phyloP scores from a whole-genome alignment of 2,888 invertebrate genomes.

The Melieria crassipennis region DNA sequence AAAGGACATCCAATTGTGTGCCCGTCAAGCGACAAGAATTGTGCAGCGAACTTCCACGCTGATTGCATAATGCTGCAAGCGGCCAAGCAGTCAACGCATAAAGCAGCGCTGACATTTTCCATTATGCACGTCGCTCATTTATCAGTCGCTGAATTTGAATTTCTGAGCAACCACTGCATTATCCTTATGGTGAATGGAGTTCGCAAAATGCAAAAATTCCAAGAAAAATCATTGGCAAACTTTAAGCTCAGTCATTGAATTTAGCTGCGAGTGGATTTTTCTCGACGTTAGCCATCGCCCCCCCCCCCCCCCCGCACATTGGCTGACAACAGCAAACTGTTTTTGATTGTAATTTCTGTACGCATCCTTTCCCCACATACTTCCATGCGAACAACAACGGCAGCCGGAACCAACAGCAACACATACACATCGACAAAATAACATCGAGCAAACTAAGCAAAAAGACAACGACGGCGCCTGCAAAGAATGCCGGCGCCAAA shows the following conservation, averaged over 20 bases:
- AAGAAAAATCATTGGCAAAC: background rate
- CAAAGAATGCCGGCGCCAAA: slow-evolving; percentile 54
- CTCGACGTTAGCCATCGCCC: background rate
- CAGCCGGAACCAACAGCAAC: slow-evolving; percentile 1
- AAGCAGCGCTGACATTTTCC: too few relatives aligned
- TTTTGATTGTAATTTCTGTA: background rate
- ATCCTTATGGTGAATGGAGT: too few relatives aligned
- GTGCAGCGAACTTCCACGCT: too few relatives aligned
- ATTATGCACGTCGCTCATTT: too few relatives aligned
- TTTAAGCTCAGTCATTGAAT: background rate
- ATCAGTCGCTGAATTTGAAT: too few relatives aligned
- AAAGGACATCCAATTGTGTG: slow-evolving; percentile 42
- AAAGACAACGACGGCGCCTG: slow-evolving; percentile 39
- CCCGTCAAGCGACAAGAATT: slow-evolving; percentile 48
- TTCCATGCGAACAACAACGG: background rate
- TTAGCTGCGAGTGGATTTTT: background rate
- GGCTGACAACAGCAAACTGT: background rate
- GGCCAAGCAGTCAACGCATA: too few relatives aligned
- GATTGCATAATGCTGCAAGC: too few relatives aligned
- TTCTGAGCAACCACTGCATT: too few relatives aligned
- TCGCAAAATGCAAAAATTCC: background rate
- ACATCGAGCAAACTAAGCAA: background rate
- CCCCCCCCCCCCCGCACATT: background rate
- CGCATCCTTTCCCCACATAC: slow-evolving; percentile 16
- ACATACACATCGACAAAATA: background rate